phyloP scores from a whole-genome alignment of 2,797 vertebrate genomes.

The Sebastes diaconus region DNA sequence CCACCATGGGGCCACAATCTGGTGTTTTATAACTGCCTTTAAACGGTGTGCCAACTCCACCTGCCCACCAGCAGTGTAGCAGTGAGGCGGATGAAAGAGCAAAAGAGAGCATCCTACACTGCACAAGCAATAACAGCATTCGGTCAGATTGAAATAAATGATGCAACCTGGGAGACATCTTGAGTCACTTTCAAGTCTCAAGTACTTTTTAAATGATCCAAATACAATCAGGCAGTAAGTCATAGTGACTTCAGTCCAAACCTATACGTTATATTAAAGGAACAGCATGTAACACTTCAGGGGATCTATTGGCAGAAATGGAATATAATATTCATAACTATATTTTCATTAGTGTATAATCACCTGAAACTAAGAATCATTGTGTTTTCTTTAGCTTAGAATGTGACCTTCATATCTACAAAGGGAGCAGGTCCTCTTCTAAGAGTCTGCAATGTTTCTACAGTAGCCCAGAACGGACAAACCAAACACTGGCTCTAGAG shows the following conservation, averaged over 20 bases:
- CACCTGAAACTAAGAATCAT: too few relatives aligned
- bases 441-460: fast-evolving
- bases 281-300: too few relatives aligned
- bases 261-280: neutral
- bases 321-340: too few relatives aligned
- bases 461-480: too few relatives aligned
- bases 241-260: neutral
- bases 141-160: neutral
- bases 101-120: conserved; percentile 13
- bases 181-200: neutral
- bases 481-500: too few relatives aligned
- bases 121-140: neutral
- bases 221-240: neutral
- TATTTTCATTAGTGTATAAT: too few relatives aligned
- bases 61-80: conserved; percentile 31
- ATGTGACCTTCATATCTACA: too few relatives aligned
- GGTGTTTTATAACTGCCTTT: conserved; percentile 33
- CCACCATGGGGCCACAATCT: conserved; percentile 8
- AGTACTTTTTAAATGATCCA: neutral
- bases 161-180: neutral
- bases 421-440: too few relatives aligned
- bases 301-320: too few relatives aligned
- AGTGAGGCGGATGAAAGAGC: conserved; percentile 11
- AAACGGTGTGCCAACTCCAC: conserved; percentile 21
- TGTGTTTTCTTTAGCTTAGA: too few relatives aligned